These are phyloP conservation scores for Penaeus vannamei DNA, from an alignment of 1,140 invertebrate species.

Conservation along the genomic window DNA sequence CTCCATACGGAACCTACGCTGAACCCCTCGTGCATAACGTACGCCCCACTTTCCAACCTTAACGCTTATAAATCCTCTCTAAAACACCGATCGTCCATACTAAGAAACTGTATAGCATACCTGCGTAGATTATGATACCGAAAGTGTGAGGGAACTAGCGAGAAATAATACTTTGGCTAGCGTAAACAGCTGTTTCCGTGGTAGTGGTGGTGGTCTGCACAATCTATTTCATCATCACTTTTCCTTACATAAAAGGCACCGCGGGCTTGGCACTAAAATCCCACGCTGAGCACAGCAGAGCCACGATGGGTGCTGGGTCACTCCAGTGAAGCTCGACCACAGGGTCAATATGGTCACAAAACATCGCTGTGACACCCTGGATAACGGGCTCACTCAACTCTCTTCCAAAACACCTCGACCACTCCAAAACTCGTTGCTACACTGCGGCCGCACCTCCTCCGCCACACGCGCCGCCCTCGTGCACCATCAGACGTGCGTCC, in stretches of 20 bases:
- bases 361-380: neutral
- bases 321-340: neutral
- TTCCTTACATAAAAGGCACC: neutral
- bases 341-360: conserved; percentile 6
- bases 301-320: neutral
- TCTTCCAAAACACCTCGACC: conserved; percentile 16
- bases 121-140: no score
- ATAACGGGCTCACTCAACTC: conserved; percentile 16
- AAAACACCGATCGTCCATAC: no score
- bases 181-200: conserved; percentile 17
- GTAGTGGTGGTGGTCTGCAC: conserved; percentile 35
- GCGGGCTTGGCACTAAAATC: no score
- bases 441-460: neutral
- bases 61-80: no score
- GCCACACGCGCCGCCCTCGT: neutral
- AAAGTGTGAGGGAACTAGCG: no score
- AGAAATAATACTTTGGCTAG: neutral
- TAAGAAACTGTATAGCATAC: no score
- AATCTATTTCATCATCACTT: neutral
- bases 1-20: no score
- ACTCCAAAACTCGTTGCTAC: neutral
- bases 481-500: neutral
- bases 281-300: no score
- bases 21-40: no score
- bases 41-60: no score